A percentile compares a stretch with the other conserved stretches of the same genome.
These are phyloP conservation scores for Acleris emargana DNA, from an alignment of 2,888 invertebrate species.

Conservation along the genomic window DNA sequence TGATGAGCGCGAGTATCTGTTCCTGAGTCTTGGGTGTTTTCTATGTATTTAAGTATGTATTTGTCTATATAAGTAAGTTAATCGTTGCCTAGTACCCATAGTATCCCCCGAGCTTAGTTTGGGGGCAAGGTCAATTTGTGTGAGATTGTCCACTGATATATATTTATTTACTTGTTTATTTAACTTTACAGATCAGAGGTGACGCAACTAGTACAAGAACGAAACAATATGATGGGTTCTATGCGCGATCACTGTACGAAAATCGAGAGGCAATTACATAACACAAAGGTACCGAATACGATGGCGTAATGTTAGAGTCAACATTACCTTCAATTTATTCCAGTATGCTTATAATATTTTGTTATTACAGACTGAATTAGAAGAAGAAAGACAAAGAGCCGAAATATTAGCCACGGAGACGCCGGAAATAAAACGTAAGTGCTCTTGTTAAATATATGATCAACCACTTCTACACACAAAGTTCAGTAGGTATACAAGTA, in stretches of 20 bases:
- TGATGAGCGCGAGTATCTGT: too few relatives aligned
- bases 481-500: too few relatives aligned
- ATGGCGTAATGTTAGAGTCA: too few relatives aligned
- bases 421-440: constrained; percentile 75
- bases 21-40: too few relatives aligned
- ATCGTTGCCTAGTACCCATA: too few relatives aligned
- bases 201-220: constrained; percentile 70
- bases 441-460: not conserved
- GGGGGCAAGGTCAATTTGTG: too few relatives aligned
- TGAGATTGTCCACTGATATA: too few relatives aligned
- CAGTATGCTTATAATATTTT: not conserved
- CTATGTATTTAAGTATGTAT: too few relatives aligned
- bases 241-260: constrained; percentile 72
- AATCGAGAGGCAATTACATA: constrained; percentile 66
- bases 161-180: too few relatives aligned
- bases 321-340: not conserved
- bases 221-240: constrained; percentile 69
- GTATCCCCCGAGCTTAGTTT: too few relatives aligned
- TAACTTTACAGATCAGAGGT: constrained; percentile 58
- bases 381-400: constrained; percentile 68
- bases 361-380: constrained; percentile 59
- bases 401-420: constrained; percentile 63
- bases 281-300: constrained; percentile 56
- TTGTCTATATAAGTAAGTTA: too few relatives aligned
- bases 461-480: too few relatives aligned